Percentiles rank a stretch among this genome's conserved stretches.
Conservation (phyloP, 2,888 invertebrate species). For the Dorcus parallelipipedus region DNA sequence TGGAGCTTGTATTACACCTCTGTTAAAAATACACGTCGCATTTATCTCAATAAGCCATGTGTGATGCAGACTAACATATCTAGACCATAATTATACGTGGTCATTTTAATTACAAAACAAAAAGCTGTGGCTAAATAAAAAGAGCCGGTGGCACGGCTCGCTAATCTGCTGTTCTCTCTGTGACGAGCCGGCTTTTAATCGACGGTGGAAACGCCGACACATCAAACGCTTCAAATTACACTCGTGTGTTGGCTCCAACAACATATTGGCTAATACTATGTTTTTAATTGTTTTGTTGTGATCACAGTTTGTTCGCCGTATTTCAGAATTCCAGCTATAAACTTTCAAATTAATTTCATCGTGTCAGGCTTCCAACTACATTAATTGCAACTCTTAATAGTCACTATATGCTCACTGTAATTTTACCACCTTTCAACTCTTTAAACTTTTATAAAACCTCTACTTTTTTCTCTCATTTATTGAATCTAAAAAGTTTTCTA, state of each 20-base stretch:
- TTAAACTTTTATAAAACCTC: too few species aligned
- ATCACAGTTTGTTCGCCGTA: background rate
- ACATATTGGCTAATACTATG: constrained; percentile 1
- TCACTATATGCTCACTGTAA: too few species aligned
- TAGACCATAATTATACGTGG: constrained; percentile 38
- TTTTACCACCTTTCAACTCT: too few species aligned
- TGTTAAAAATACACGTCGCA: constrained; percentile 32
- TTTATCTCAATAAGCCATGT: constrained; percentile 35
- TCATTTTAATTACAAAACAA: constrained; percentile 39
- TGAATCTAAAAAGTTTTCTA: too few species aligned
- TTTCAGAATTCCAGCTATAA: background rate
- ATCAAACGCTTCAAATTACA: constrained; percentile 15
- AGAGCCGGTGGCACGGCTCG: constrained; percentile 20
- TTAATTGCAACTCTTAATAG: too few species aligned
- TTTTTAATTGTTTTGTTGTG: constrained; percentile 1
- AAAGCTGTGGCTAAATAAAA: constrained; percentile 33
- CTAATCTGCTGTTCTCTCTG: constrained; percentile 34
- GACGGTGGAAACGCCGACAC: constrained; percentile 27
- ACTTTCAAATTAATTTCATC: too few species aligned
- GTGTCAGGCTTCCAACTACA: too few species aligned
- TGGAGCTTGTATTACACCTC: constrained; percentile 36
- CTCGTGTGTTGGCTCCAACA: background rate
- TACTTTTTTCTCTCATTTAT: too few species aligned
- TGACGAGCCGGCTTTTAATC: constrained; percentile 37
- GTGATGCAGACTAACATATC: constrained; percentile 28